Conservation (phyloP, 2,113 vertebrate genomes). For the Saccopteryx bilineata region DNA sequence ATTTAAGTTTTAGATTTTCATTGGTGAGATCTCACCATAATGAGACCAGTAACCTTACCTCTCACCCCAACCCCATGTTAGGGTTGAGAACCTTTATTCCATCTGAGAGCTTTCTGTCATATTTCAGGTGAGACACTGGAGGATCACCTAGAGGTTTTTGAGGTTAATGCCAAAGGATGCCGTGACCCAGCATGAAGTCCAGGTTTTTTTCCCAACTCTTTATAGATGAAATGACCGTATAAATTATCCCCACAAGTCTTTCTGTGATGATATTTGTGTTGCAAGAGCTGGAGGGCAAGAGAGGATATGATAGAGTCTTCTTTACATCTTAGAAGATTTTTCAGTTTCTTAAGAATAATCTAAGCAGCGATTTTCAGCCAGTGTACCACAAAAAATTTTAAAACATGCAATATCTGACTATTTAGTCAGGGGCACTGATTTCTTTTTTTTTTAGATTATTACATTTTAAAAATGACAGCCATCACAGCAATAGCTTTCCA, state of each 20-base stretch:
- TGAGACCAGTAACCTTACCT: neutral
- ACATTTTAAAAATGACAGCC: too few relatives aligned
- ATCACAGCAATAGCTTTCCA: too few relatives aligned
- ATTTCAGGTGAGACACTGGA: conserved; percentile 95
- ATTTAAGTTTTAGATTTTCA: neutral
- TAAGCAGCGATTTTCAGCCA: neutral
- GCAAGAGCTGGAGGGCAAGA: neutral
- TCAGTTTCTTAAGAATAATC: conserved; percentile 26
- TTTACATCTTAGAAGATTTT: neutral
- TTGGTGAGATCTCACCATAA: neutral
- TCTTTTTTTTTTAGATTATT: too few relatives aligned
- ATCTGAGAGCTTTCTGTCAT: conserved; percentile 90
- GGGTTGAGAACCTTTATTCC: neutral
- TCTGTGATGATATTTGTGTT: neutral
- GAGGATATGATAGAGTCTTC: neutral
- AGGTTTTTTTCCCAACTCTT: neutral
- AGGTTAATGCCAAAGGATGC: conserved; percentile 93
- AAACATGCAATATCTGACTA: too few relatives aligned
- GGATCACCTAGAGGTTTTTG: conserved; percentile 94
- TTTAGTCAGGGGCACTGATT: too few relatives aligned
- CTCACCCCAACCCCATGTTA: neutral
- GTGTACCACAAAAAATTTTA: too few relatives aligned
- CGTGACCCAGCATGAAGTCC: neutral
- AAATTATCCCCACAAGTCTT: neutral
- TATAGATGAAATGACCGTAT: neutral